Conservation (phyloP, 2,113 vertebrate genomes). For the Dasyprocta punctata region DNA sequence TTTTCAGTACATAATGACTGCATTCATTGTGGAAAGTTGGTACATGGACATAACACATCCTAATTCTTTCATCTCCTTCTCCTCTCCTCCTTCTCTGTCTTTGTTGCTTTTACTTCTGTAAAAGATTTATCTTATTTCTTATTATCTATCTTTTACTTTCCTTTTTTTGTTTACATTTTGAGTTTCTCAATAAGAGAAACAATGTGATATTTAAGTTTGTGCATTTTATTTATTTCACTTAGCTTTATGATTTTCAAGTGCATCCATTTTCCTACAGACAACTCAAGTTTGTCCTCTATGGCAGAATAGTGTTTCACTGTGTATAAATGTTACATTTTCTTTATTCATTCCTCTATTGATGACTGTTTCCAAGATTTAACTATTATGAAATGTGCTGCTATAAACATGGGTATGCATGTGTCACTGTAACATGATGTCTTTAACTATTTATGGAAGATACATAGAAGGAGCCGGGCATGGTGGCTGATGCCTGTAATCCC, state of each 20-base stretch:
- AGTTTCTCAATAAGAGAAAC: not conserved
- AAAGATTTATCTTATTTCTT: not conserved
- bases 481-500: too few species aligned
- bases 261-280: not conserved
- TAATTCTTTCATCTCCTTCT: not conserved
- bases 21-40: not conserved
- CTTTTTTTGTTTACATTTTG: not conserved
- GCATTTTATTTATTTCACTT: not conserved
- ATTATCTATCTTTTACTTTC: not conserved
- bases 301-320: not conserved
- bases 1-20: not conserved
- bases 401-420: not conserved
- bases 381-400: not conserved
- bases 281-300: not conserved
- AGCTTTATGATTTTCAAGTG: not conserved
- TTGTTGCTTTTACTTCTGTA: not conserved
- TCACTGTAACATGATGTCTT: not conserved
- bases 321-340: not conserved
- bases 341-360: not conserved
- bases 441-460: not conserved
- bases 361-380: not conserved
- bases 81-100: not conserved
- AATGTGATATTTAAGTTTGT: not conserved
- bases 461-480: too few species aligned
- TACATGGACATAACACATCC: not conserved